Evolutionary conservation across 2,797 vertebrate genomes (phyloP), one percentile per base, ranked within the genome.

Genomic region (Natrix natrix): DNA sequence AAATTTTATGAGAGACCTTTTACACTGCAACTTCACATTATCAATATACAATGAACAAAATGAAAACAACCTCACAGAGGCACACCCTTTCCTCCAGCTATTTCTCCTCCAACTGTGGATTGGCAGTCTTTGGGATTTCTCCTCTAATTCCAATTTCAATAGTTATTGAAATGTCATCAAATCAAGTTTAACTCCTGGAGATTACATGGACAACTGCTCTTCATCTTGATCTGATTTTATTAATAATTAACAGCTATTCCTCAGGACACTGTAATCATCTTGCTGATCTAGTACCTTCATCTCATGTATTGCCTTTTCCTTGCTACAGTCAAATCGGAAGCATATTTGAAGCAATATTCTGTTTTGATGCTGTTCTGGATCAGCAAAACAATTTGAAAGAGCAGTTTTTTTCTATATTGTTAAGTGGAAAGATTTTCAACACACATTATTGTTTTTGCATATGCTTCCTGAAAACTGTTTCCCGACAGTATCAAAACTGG

Each of bases 391-490:
- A 8, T 74, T 60, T 88, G 90, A 74, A 93, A 91, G 78, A 91
- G 43, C 43, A 55, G 28, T 61, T 26, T 60, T 60, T 43, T 43
- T 69, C 69, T 59, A 90, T 52, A 56, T 74, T 91, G 43, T 93
- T 43, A 61, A 88, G 86, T 91, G 92, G 63, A 91, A 90, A 91
- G 13, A 78, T 91, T 91, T 88, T 66, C 63, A 88, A 74, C n/a
- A 20, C n/a, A 56, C 57, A 59, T 55, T 86, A 93, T 88, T 93
- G 89, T 88, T 93, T 88, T 87, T 52, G 69, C 89, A 91, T 57
- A 87, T 74, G 61, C 57, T 93, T 91, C 92, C 92, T 93, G 92
- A 93, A 87, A 93, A 93, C 89, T 59, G 22, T 78, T 88, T 91
- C 90, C 92, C 78, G 92, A 88, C 52, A 61, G 43, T 32, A n/a